Conservation (phyloP, 2,888 invertebrate species). For the Mesochorus sp. region DNA sequence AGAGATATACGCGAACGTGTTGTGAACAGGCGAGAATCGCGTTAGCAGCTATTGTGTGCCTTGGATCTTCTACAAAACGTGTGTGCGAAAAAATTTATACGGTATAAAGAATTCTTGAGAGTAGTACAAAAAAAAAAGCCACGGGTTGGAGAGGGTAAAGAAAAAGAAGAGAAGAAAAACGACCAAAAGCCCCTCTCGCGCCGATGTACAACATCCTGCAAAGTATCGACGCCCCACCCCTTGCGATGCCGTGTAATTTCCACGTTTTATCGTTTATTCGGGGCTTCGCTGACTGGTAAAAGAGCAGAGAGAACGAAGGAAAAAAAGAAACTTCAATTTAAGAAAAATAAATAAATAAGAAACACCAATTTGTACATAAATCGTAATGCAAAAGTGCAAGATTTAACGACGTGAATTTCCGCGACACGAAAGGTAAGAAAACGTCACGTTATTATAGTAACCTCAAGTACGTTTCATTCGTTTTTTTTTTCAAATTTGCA, state of each 20-base stretch:
- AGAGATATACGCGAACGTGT: too few species aligned
- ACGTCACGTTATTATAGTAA: neutral
- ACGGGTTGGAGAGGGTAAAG: too few species aligned
- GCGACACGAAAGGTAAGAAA: constrained; percentile 63
- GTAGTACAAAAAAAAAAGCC: constrained; percentile 1
- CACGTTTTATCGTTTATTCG: constrained; percentile 34
- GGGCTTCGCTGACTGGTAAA: constrained; percentile 40
- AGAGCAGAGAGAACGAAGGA: neutral
- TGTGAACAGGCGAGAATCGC: too few species aligned
- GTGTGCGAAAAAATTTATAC: too few species aligned
- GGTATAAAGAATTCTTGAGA: too few species aligned
- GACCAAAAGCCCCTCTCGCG: neutral
- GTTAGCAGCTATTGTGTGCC: too few species aligned
- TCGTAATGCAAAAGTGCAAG: constrained; percentile 34
- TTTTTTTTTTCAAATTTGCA: constrained; percentile 10
- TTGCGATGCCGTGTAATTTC: constrained; percentile 64
- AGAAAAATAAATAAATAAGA: too few species aligned
- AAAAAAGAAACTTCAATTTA: constrained; percentile 2
- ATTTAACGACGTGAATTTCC: constrained; percentile 57
- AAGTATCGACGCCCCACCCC: constrained; percentile 72
- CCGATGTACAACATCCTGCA: constrained; percentile 37
- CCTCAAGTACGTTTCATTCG: constrained; percentile 39
- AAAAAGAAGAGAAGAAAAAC: too few species aligned
- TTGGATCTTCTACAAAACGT: too few species aligned
- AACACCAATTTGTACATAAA: neutral